Conservation (phyloP, 1,140 invertebrate genomes). For the Drosophila yakuba region DNA sequence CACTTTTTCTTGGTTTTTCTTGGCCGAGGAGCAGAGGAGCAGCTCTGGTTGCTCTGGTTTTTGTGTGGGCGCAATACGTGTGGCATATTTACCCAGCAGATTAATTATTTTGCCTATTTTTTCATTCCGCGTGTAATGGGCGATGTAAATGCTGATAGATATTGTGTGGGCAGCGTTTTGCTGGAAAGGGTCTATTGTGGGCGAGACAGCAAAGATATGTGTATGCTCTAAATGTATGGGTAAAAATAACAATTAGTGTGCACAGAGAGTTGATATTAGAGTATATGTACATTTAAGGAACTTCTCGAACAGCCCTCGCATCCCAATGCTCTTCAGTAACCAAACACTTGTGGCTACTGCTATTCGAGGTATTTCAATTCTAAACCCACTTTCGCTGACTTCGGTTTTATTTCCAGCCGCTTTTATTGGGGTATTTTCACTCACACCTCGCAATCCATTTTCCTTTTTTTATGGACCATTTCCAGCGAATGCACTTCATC, state of each 20-base stretch:
- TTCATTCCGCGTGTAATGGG: constrained; percentile 39
- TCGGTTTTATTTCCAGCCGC: constrained; percentile 48
- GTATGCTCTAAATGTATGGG: background rate
- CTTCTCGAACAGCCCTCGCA: background rate
- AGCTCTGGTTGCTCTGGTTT: background rate
- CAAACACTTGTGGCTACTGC: constrained; percentile 42
- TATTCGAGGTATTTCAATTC: constrained; percentile 23
- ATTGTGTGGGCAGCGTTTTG: constrained; percentile 30
- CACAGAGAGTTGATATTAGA: background rate
- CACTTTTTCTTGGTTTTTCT: constrained; percentile 8
- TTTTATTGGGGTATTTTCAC: constrained; percentile 56
- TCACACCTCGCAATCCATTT: background rate
- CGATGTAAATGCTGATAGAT: constrained; percentile 35
- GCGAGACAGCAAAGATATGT: constrained; percentile 6
- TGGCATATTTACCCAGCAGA: constrained; percentile 68
- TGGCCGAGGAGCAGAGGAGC: too few relatives aligned
- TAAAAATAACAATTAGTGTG: background rate
- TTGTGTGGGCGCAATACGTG: constrained; percentile 58
- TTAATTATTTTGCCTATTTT: constrained; percentile 51
- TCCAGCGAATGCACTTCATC: constrained; percentile 50
- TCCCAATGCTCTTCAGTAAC: constrained; percentile 2
- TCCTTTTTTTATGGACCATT: constrained; percentile 60
- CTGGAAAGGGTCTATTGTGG: constrained; percentile 8
- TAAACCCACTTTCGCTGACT: constrained; percentile 40
- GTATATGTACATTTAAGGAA: background rate